phyloP scores from a whole-genome alignment of 2,113 vertebrate genomes.

The Pseudopodoces humilis region DNA sequence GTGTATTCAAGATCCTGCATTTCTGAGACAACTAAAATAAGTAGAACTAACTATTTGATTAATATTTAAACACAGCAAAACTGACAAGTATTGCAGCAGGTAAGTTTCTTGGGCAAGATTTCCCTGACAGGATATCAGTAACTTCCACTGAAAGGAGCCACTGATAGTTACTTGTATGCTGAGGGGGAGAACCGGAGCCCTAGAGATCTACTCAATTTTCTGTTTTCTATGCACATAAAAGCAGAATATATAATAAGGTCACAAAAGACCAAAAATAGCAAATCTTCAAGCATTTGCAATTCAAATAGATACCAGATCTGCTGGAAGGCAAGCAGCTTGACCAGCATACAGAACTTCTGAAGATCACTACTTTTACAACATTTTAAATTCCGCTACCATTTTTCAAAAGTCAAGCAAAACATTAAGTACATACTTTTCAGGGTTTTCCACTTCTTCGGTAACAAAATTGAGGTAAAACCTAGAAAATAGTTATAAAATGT shows the following conservation, averaged over 20 bases:
- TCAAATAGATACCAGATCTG: conserved; percentile 28
- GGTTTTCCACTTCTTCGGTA: conserved; percentile 93
- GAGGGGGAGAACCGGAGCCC: not conserved
- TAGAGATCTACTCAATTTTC: conserved; percentile 46
- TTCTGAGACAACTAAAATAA: not conserved
- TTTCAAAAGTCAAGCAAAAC: conserved; percentile 11
- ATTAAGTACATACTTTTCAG: conserved; percentile 83
- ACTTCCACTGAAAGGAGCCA: conserved; percentile 34
- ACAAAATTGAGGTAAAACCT: conserved; percentile 99
- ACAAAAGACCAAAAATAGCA: conserved; percentile 23
- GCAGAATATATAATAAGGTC: conserved; percentile 28
- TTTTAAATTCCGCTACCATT: not conserved
- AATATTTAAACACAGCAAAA: conserved; percentile 57
- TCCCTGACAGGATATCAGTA: conserved; percentile 18
- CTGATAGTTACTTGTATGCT: not conserved
- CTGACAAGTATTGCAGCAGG: not conserved
- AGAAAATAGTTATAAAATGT: not conserved
- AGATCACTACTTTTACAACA: not conserved
- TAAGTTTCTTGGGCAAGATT: conserved; percentile 7
- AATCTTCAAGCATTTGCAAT: conserved; percentile 21
- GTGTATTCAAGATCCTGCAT: not conserved
- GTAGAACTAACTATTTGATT: conserved; percentile 38
- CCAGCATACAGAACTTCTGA: not conserved
- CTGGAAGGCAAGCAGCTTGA: conserved; percentile 21
- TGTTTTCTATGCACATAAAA: conserved; percentile 30